Base-by-base conservation (phyloP, 1,140 invertebrate genomes). In the Leptestheria dahalacensis region DNA sequence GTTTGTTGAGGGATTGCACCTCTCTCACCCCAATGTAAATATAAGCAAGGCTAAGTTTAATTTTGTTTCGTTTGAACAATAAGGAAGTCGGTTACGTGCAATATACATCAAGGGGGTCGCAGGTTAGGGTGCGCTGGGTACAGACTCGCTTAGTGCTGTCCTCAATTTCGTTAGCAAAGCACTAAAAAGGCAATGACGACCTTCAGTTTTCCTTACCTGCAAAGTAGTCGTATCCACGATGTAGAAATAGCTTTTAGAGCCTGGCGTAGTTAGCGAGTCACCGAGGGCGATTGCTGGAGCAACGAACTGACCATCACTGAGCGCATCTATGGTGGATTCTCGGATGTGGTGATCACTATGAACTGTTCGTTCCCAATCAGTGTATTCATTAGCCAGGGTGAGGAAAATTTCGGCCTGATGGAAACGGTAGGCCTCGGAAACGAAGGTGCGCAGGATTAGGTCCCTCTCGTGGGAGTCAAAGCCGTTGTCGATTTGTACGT, bases 351-450 rank as follows among this genome's bases (percentile, higher is more conserved):
- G 84, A 23, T 91, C 90, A 74, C 95, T 89, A 68, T 90, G 82
- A 1, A 87, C 84, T 1, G 91, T 91, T 70, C 87, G 77, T 69
- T 94, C 90, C 93, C 93, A 97, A 70, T 97, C 91, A 10, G 91
- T 95, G 69, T 99, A 99, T 66, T 97, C 92, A 69, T 97, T 97
- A 41, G 95, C 86, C 23, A 91, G 84, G 46, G 94, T 96, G 67
- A 94, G 91, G 73, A 93, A 94, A 70, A 98, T 96, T 73, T 98
- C 93, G 66, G 91, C 92, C 63, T 95, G 78, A 71, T 97, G 93
- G 74, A 90, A 95, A 59, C 71, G 66, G 75, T 91, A 95, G 28
- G 91, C 82, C 72, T 97, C 97, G 54, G 93, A 78, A 15, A 91
- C 86, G 68, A 97, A 90, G 9, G 92, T 96, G 64, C 93, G 79